Percentiles rank a stretch among this genome's conserved stretches.
Evolutionary conservation across 2,888 invertebrate species (phyloP).

Genomic region (Spodoptera littoralis): DNA sequence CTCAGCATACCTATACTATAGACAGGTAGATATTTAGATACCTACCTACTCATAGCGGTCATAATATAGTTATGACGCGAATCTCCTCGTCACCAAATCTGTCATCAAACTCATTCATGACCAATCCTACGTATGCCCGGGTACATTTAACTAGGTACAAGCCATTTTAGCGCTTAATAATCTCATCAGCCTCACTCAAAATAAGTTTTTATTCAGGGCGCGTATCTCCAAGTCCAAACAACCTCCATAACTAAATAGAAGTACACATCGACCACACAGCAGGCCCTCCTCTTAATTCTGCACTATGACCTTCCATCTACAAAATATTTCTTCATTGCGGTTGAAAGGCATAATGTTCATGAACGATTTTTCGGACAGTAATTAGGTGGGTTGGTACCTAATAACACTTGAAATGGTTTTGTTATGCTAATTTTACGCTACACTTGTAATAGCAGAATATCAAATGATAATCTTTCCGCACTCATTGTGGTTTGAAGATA

Average conservation of each 20-base stretch:
- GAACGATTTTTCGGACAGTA: slow-evolving; percentile 36
- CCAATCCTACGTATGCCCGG: slow-evolving; percentile 21
- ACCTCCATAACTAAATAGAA: slow-evolving; percentile 14
- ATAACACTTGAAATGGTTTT: slow-evolving; percentile 37
- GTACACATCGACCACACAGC: slow-evolving; percentile 12
- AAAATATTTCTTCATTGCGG: slow-evolving; percentile 43
- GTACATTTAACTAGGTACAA: background rate
- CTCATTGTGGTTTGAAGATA: slow-evolving; percentile 30
- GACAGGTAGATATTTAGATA: no score
- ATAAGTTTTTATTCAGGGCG: slow-evolving; percentile 57
- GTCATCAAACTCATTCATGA: slow-evolving; percentile 50
- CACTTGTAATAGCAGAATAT: slow-evolving; percentile 29
- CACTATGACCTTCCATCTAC: slow-evolving; percentile 43
- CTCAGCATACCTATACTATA: no score
- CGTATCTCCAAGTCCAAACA: slow-evolving; percentile 43
- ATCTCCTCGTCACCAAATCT: background rate
- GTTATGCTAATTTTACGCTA: slow-evolving; percentile 34
- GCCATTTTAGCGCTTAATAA: slow-evolving; percentile 37
- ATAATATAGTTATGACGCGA: no score
- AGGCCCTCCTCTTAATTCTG: slow-evolving; percentile 40
- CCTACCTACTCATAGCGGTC: no score
- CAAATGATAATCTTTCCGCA: slow-evolving; percentile 47
- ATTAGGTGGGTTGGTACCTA: slow-evolving; percentile 12
- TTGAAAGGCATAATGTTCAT: slow-evolving; percentile 40
- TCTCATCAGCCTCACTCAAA: slow-evolving; percentile 46